Percentiles rank a stretch among this genome's conserved stretches.
Conservation (phyloP, 2,113 vertebrate genomes). For the Amblyornis subalaris region DNA sequence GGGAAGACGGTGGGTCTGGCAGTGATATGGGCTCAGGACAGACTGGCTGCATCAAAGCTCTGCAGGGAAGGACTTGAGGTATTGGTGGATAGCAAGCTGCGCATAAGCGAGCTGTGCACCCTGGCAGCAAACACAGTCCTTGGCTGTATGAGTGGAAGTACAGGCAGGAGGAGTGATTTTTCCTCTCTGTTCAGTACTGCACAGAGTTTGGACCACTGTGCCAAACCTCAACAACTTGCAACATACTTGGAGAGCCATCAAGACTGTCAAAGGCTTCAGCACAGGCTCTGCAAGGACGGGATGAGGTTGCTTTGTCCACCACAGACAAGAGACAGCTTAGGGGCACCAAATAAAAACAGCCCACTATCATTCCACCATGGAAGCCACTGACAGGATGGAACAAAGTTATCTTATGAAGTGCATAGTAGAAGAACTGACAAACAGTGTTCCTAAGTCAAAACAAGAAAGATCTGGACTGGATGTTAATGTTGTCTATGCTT, state of each 20-base stretch:
- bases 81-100: neutral
- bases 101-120: accelerated
- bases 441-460: neutral
- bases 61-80: neutral
- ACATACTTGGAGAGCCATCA: neutral
- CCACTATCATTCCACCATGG: neutral
- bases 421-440: neutral
- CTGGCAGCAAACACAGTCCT: neutral
- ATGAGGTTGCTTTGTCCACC: neutral
- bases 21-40: neutral
- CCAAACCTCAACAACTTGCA: neutral
- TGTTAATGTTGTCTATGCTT: neutral
- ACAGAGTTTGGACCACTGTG: neutral
- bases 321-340: neutral
- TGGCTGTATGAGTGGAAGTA: neutral
- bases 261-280: neutral
- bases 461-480: neutral
- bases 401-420: neutral
- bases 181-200: neutral
- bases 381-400: neutral
- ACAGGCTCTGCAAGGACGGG: neutral
- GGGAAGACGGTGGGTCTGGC: neutral
- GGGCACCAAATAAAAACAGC: neutral
- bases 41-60: neutral
- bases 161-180: neutral